Percentiles rank a stretch among this genome's conserved stretches.
phyloP scores from a whole-genome alignment of 2,797 vertebrate species.

The Vespertilio murinus region DNA sequence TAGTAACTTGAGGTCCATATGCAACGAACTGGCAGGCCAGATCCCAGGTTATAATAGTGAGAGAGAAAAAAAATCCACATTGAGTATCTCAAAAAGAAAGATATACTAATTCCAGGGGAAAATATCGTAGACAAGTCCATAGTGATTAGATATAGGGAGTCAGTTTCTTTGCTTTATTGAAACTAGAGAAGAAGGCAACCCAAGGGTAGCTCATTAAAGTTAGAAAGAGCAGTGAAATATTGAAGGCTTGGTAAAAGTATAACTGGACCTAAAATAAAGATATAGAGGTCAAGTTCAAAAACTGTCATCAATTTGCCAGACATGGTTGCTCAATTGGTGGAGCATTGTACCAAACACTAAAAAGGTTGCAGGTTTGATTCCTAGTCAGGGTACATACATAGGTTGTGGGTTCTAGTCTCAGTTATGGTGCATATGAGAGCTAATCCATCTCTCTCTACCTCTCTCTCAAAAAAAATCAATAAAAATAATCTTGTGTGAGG shows the following conservation, averaged over 20 bases:
- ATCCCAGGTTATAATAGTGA: not conserved
- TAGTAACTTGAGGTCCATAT: not conserved
- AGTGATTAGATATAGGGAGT: not conserved
- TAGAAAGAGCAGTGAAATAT: not conserved
- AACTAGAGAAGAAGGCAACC: not conserved
- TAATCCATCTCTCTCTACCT: not conserved
- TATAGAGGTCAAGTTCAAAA: not conserved
- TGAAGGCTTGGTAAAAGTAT: not conserved
- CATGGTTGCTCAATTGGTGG: not conserved
- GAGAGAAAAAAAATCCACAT: not conserved
- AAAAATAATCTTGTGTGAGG: not conserved
- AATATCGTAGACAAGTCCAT: not conserved
- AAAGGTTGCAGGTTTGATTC: not conserved
- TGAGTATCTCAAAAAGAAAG: not conserved
- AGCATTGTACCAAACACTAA: not conserved
- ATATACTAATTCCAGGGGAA: not conserved
- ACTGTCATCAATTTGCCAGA: not conserved
- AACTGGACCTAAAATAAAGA: not conserved
- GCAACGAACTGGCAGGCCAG: not conserved
- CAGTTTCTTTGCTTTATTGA: not conserved
- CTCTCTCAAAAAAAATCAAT: not conserved
- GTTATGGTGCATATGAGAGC: not conserved
- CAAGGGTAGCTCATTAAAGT: not conserved
- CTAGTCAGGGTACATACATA: not conserved
- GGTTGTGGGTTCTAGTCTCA: not conserved